These are phyloP conservation scores for Neotoma lepida DNA, from an alignment of 2,113 vertebrate species.

Conservation along the genomic window DNA sequence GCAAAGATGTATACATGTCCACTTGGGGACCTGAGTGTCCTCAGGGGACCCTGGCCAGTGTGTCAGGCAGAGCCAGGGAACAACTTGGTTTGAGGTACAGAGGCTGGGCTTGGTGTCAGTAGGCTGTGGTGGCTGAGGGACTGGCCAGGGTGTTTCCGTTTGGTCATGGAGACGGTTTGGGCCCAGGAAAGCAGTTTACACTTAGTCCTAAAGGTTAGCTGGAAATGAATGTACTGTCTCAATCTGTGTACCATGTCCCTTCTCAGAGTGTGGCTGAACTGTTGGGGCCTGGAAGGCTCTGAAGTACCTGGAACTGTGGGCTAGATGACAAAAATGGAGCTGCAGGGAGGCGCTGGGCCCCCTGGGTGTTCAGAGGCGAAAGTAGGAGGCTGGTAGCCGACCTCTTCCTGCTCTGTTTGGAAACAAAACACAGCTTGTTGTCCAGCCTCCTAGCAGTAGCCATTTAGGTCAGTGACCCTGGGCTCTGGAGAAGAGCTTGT, in stretches of 20 bases:
- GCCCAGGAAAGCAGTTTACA: neutral
- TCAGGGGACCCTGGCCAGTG: neutral
- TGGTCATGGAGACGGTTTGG: neutral
- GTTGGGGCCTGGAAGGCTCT: neutral
- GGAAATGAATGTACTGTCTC: neutral
- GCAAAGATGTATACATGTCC: neutral
- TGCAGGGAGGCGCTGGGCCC: fast-evolving
- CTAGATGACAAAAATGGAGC: neutral
- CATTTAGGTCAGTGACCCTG: neutral
- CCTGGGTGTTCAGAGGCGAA: neutral
- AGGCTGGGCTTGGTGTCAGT: neutral
- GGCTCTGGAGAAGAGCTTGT: neutral
- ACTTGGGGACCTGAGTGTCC: neutral
- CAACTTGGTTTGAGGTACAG: neutral
- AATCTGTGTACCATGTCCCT: neutral
- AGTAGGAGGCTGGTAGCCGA: neutral
- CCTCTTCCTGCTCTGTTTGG: conserved; percentile 23
- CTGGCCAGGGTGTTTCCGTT: neutral
- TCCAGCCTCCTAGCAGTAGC: neutral
- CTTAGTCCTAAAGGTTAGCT: too few species aligned
- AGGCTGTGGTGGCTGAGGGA: neutral
- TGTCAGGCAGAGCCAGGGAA: neutral
- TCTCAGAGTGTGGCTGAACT: fast-evolving
- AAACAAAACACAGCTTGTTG: conserved; percentile 62
- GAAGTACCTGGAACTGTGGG: neutral